Evolutionary conservation across 2,113 vertebrate genomes (phyloP).

Genomic region (Clarias gariepinus): DNA sequence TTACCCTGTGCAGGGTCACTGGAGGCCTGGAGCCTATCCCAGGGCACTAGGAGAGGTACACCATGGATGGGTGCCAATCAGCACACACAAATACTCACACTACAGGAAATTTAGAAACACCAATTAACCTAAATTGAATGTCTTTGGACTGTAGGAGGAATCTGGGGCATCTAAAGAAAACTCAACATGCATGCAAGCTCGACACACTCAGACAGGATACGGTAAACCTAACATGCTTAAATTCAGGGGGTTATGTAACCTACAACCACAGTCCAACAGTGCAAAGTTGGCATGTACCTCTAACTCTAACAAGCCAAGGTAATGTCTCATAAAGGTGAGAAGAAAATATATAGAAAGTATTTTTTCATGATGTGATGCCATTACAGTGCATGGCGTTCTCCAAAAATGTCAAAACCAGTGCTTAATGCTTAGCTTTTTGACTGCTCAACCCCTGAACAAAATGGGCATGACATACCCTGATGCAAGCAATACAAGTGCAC

Average conservation of each 20-base stretch:
- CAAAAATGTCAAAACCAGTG: not conserved
- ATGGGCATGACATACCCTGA: not conserved
- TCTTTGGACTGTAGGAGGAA: no score
- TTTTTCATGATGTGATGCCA: not conserved
- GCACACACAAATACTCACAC: no score
- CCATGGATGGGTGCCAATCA: no score
- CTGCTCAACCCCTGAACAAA: not conserved
- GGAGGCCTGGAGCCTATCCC: no score
- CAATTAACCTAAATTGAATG: no score
- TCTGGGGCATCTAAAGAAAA: no score
- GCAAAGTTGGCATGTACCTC: not conserved
- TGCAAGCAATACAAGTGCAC: not conserved
- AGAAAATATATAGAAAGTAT: not conserved
- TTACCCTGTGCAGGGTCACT: no score
- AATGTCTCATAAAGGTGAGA: no score
- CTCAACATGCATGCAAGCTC: no score
- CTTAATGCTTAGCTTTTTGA: constrained; percentile 1
- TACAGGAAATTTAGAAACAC: no score
- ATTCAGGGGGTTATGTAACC: not conserved
- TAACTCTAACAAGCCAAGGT: not conserved
- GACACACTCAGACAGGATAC: no score
- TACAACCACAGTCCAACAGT: not conserved
- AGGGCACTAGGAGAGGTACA: no score
- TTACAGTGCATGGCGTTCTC: not conserved
- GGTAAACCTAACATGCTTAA: not conserved